These are phyloP conservation scores for Allolobophora icterica DNA, from an alignment of 2,888 invertebrate genomes.

Conservation along the genomic window DNA sequence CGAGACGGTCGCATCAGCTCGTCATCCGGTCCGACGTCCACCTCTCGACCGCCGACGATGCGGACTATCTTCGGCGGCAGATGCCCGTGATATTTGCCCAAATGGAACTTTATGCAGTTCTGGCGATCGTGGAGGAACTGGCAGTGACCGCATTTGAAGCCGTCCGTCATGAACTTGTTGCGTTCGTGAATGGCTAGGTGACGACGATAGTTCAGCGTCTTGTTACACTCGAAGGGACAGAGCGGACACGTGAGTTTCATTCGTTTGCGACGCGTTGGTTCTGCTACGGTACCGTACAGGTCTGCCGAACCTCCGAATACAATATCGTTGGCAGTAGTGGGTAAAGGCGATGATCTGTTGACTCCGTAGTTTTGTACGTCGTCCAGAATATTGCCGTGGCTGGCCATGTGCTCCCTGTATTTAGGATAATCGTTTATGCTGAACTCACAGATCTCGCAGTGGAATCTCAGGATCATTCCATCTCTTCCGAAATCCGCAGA, in stretches of 20 bases:
- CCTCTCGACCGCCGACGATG: constrained; percentile 34
- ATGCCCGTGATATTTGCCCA: constrained; percentile 40
- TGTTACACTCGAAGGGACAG: constrained; percentile 43
- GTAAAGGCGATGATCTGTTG: neutral
- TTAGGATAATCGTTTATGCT: constrained; percentile 31
- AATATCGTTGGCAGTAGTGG: neutral
- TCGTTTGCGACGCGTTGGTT: neutral
- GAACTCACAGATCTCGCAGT: constrained; percentile 39
- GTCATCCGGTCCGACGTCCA: constrained; percentile 8
- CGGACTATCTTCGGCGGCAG: constrained; percentile 30
- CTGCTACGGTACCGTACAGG: neutral
- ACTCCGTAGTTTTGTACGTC: neutral
- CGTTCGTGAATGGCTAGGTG: constrained; percentile 40
- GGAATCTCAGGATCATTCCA: constrained; percentile 27
- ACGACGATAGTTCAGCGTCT: constrained; percentile 37
- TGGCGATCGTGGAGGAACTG: constrained; percentile 37
- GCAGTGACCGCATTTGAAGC: constrained; percentile 42
- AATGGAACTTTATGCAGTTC: constrained; percentile 43
- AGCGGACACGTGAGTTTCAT: constrained; percentile 34
- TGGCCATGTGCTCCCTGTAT: constrained; percentile 26
- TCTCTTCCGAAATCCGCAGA: neutral
- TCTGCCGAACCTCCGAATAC: neutral
- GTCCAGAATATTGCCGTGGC: constrained; percentile 24
- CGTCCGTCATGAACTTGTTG: constrained; percentile 37
- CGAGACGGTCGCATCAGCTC: neutral